Conservation (phyloP, 2,888 invertebrate genomes). For the Protophormia terraenovae region DNA sequence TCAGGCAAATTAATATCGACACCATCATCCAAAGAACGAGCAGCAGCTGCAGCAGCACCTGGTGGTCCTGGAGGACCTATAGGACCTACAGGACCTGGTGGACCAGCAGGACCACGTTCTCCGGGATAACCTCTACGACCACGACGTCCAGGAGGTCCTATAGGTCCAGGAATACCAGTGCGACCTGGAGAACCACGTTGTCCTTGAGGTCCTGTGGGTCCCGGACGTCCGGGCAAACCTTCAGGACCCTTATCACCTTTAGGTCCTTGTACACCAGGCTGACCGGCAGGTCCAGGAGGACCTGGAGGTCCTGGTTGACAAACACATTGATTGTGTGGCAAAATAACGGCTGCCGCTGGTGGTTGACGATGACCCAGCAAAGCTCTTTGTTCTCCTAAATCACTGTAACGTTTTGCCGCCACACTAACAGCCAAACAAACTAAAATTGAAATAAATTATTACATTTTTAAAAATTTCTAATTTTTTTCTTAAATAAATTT, state of each 20-base stretch:
- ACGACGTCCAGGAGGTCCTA: slow-evolving; percentile 63
- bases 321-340: slow-evolving; percentile 35
- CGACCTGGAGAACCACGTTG: slow-evolving; percentile 57
- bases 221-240: slow-evolving; percentile 60
- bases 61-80: slow-evolving; percentile 66
- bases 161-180: slow-evolving; percentile 60
- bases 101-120: slow-evolving; percentile 68
- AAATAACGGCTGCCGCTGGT: slow-evolving; percentile 25
- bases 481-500: background rate
- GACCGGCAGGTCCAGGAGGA: slow-evolving; percentile 56
- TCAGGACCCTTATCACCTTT: slow-evolving; percentile 65
- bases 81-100: slow-evolving; percentile 59
- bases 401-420: background rate
- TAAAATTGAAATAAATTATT: background rate
- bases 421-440: background rate
- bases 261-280: slow-evolving; percentile 61
- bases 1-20: slow-evolving; percentile 7
- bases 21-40: slow-evolving; percentile 23
- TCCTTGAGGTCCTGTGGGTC: slow-evolving; percentile 62
- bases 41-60: slow-evolving; percentile 47
- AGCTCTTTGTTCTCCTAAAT: slow-evolving; percentile 22
- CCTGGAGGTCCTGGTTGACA: slow-evolving; percentile 70
- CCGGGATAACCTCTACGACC: slow-evolving; percentile 70
- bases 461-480: background rate
- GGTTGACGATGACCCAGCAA: slow-evolving; percentile 47